Evolutionary conservation across 2,797 vertebrate species (phyloP).

Genomic region (Callimico goeldii): DNA sequence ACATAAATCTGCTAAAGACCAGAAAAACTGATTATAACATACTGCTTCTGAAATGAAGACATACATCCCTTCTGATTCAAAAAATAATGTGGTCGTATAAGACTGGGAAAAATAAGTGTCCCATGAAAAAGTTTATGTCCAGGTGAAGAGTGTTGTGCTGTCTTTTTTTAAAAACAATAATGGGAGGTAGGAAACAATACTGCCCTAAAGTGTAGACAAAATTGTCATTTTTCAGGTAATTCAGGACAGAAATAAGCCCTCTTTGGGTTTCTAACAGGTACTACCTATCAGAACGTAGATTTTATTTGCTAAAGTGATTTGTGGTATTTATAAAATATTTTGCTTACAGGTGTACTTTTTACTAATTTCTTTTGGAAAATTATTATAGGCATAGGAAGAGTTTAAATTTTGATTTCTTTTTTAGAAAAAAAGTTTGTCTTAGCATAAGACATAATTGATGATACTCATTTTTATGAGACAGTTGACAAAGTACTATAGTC

Average conservation of each 20-base stretch:
- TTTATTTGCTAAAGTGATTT: not conserved
- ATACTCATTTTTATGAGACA: not conserved
- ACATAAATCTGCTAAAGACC: not conserved
- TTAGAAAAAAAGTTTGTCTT: not conserved
- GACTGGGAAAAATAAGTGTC: not conserved
- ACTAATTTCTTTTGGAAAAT: not conserved
- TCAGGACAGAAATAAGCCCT: accelerated
- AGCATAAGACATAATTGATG: not conserved
- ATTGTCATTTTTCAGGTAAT: not conserved
- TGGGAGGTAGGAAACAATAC: not conserved
- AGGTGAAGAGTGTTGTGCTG: not conserved
- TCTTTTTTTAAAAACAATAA: not conserved
- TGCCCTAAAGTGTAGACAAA: not conserved
- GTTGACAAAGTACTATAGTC: not conserved
- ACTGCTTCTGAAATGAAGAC: not conserved
- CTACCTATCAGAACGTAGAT: not conserved
- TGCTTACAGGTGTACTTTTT: not conserved
- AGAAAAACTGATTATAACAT: not conserved
- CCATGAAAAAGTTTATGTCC: not conserved
- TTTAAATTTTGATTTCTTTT: not conserved
- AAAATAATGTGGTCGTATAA: not conserved
- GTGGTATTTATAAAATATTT: not conserved
- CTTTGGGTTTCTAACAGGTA: not conserved
- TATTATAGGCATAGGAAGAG: not conserved
- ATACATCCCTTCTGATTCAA: not conserved